Evolutionary conservation across 1,140 invertebrate genomes (phyloP), one percentile per base, ranked within the genome.

Genomic region (Nebria ingens): DNA sequence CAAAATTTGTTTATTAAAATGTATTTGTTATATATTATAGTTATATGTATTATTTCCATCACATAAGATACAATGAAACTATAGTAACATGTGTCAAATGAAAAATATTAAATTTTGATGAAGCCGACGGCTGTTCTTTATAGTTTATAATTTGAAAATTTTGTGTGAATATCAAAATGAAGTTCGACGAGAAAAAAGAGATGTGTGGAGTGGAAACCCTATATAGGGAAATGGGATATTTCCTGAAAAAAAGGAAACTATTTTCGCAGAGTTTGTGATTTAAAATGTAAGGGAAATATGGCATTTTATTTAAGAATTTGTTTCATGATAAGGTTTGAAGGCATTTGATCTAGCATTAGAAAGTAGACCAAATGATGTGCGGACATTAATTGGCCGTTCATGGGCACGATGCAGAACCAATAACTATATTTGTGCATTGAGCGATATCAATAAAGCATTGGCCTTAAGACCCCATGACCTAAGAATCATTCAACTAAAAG

Each of bases 161-260:
- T 45, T 12, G 3, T 12, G 40, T 45, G 4, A 45, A 45, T 4
- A 9, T 45, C 9, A 45, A 45, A 45, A 45, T 45, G 40, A 12
- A 12, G 9, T 3, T 4, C 3, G 40, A 45, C 9, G 40, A 73
- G 58, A 69, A 72, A 60, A 71, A 73, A 52, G 72, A 73, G 59
- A 52, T 77, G n/a, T 76, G 68, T 53, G 74, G 75, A 21, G 73
- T 66, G 12, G 62, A 76, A 23, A 76, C 74, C 2, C 69, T 76
- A 1, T 76, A 75, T 55, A 67, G 75, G 2, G 75, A 77, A 58
- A 58, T 75, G 13, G 76, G 74, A 2, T 73, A 74, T 12, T 74
- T 71, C 62, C 63, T 77, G 12, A 68, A 72, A 2, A 64, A 73
- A 6, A 65, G 73, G 1, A 72, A 76, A 58, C 73, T 76, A 60